Evolutionary conservation across 2,113 vertebrate genomes (phyloP).

Genomic region (Ciconia stormi): DNA sequence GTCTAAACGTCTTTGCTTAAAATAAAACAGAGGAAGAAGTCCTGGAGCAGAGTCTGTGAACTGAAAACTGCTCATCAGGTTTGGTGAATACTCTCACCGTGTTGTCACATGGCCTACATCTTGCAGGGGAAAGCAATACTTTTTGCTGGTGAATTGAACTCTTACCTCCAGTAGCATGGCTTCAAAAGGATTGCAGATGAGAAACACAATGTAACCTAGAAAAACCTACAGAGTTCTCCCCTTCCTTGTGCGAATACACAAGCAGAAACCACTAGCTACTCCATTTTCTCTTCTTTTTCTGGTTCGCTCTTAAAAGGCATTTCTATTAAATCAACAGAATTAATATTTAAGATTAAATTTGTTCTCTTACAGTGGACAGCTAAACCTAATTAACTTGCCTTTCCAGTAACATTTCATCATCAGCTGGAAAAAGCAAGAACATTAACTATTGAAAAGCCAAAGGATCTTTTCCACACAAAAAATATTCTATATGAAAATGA

Average conservation of each 20-base stretch:
- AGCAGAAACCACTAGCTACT: neutral
- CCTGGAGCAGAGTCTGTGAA: neutral
- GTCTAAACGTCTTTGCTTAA: neutral
- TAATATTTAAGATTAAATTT: neutral
- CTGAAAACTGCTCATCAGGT: neutral
- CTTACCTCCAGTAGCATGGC: neutral
- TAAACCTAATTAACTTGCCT: neutral
- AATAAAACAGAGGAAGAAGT: neutral
- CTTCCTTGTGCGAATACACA: accelerated
- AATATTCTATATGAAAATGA: neutral
- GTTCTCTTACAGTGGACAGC: neutral
- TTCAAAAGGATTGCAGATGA: neutral
- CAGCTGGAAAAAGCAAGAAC: neutral
- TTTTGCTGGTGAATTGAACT: neutral
- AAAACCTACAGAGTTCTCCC: neutral
- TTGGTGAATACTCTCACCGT: neutral
- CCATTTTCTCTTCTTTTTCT: neutral
- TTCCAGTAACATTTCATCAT: neutral
- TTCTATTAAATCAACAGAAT: neutral
- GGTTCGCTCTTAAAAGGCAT: neutral
- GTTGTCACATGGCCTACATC: neutral
- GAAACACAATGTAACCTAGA: neutral
- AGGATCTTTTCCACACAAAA: neutral
- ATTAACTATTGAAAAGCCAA: neutral
- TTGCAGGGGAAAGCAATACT: neutral